phyloP scores from a whole-genome alignment of 2,113 vertebrate species.

The Pygoscelis adeliae region DNA sequence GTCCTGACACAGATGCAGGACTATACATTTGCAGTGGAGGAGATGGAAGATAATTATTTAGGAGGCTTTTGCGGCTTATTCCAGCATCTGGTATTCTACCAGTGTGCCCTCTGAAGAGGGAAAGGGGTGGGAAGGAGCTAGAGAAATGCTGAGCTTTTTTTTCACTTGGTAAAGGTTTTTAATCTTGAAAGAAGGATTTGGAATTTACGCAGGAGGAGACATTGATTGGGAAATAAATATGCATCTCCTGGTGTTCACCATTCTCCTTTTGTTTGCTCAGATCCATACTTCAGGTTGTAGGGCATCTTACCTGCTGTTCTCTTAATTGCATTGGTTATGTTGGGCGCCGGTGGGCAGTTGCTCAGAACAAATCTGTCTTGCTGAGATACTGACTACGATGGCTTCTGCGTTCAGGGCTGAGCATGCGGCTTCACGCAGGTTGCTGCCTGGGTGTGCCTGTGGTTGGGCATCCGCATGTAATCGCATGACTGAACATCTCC shows the following conservation, averaged over 20 bases:
- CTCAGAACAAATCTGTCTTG: neutral
- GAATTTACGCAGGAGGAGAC: neutral
- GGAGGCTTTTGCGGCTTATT: conserved; percentile 5
- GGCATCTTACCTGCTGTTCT: neutral
- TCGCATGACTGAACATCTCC: fast-evolving
- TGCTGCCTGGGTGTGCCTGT: neutral
- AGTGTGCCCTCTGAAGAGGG: neutral
- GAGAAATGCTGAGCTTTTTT: conserved; percentile 26
- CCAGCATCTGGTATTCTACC: neutral
- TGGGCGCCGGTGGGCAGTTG: neutral
- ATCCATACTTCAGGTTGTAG: neutral
- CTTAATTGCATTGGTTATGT: neutral
- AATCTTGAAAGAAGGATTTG: conserved; percentile 9
- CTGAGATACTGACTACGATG: neutral
- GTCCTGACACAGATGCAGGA: conserved; percentile 2
- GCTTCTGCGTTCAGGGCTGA: neutral
- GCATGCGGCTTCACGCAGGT: neutral
- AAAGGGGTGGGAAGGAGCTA: neutral
- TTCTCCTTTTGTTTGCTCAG: neutral
- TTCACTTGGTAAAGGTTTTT: neutral
- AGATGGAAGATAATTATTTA: neutral
- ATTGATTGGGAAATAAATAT: conserved; percentile 1
- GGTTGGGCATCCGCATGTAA: neutral
- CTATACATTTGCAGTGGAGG: neutral
- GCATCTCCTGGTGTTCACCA: neutral